Base-by-base conservation (phyloP, 2,113 vertebrate genomes). In the Sakesphorus luctuosus region DNA sequence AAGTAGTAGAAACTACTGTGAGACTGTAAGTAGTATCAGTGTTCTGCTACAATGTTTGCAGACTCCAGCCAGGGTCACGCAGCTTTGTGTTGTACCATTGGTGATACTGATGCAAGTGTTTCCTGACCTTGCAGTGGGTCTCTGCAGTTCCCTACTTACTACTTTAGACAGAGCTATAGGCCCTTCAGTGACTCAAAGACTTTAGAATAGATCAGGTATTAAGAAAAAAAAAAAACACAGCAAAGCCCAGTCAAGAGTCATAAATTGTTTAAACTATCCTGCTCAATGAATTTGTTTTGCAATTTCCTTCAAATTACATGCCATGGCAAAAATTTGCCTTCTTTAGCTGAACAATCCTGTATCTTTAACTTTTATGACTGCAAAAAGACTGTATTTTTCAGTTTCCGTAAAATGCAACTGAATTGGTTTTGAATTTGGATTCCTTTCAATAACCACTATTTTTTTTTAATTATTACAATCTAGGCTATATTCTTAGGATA, bases 401-500 rank as follows among this genome's bases (percentile, higher is more conserved):
- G 17, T 63, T 62, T 56, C 44, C 2, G 5, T 85, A 18, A 89
- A 82, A 52, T 52, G 13, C 11, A 71, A 23, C 15, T 29, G 23
- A 66, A 43, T 36, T 91, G 3, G 12, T 90, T 88, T 96, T 89
- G 29, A 82, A 61, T 74, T 75, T 66, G 5, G 4, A 49, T 92
- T 86, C 25, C 35, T 78, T 68, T 50, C 59, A 33, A 13, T 96
- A 92, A 85, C 7, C 13, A 3, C n/a, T 71, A 28, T 84, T 44
- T 44, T 23, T 38, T 29, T 25, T 67, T 67, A 11, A 89, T 92
- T n/a, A 16, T 81, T 90, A 62, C 20, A 52, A 56, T 95, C 33
- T 88, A 99, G 99, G 98, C 98, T 26, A 98, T 99, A 96, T 99
- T 99, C 95, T 94, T 99, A 52, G 99, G 98, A 69, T 95, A 99